These are phyloP conservation scores for Oophaga pumilio DNA, from an alignment of 2,113 vertebrate genomes.

Conservation along the genomic window DNA sequence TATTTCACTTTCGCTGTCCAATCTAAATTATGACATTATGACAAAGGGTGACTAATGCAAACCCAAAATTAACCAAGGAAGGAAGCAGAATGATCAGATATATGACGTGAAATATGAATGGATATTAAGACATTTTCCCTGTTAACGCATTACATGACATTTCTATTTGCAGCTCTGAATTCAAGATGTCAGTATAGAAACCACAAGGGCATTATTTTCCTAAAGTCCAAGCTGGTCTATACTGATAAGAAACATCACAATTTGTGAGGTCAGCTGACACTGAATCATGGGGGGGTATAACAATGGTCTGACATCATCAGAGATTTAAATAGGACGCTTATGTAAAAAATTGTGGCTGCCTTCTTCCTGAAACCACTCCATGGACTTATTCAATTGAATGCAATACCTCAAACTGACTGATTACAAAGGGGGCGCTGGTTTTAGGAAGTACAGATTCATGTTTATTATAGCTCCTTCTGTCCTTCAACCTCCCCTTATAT, in stretches of 20 bases:
- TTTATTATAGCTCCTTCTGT: no score
- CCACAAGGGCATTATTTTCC: not conserved
- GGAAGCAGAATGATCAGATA: not conserved
- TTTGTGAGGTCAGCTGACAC: not conserved
- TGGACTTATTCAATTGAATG: no score
- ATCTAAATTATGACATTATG: not conserved
- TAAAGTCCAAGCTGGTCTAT: not conserved
- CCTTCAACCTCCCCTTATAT: no score
- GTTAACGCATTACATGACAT: not conserved
- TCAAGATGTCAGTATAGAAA: not conserved
- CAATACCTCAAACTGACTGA: no score
- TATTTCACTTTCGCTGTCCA: not conserved
- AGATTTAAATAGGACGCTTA: not conserved
- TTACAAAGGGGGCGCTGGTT: no score
- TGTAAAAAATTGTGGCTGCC: not conserved
- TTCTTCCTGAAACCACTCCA: no score
- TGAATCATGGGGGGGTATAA: not conserved
- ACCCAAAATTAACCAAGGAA: not conserved
- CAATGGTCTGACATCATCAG: not conserved
- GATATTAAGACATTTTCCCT: not conserved
- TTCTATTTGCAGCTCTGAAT: not conserved
- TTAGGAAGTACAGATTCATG: no score
- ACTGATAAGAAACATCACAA: not conserved
- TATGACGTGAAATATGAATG: not conserved
- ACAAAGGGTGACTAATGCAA: not conserved